phyloP scores from a whole-genome alignment of 2,797 vertebrate genomes.

The Pseudochirops corinnae region DNA sequence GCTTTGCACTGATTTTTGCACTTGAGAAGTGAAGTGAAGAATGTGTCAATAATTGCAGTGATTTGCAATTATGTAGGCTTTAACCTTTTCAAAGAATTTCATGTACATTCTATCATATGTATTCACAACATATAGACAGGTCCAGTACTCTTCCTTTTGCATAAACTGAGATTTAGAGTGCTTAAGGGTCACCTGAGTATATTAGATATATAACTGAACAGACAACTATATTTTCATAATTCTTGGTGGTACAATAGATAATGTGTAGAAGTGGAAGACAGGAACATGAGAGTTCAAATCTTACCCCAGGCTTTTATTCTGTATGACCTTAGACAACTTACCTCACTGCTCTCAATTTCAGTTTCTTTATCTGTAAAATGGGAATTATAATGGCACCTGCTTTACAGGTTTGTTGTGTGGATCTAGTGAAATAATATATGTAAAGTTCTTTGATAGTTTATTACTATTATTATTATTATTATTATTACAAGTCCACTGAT shows the following conservation, averaged over 20 bases:
- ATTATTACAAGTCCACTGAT: neutral
- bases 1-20: neutral
- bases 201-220: neutral
- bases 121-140: neutral
- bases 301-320: neutral
- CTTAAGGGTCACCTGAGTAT: neutral
- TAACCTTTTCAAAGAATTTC: neutral
- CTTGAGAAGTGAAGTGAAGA: neutral
- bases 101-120: neutral
- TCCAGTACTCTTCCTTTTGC: neutral
- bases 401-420: neutral
- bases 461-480: neutral
- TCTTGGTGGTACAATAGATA: neutral
- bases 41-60: neutral
- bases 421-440: neutral
- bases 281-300: neutral
- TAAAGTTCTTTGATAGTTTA: neutral
- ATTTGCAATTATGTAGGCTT: neutral
- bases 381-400: neutral
- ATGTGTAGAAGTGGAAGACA: neutral
- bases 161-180: neutral
- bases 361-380: neutral
- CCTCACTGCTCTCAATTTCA: neutral
- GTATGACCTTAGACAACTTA: neutral
- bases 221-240: neutral